Conservation (phyloP, 92 coral and sea anemone species). For the Zoanthus solanderi region DNA sequence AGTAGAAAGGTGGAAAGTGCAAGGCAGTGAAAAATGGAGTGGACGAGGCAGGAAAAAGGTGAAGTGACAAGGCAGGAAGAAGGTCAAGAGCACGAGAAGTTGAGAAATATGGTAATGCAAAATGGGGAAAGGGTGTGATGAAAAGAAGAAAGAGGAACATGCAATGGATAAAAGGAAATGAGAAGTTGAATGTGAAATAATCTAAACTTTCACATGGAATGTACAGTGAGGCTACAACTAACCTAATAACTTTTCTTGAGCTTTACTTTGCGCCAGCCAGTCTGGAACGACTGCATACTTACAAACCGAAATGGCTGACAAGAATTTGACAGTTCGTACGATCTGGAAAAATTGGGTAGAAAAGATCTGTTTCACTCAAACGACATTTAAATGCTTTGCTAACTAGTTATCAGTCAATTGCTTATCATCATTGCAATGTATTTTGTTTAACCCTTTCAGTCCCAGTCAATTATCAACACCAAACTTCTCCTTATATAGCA, state of each 20-base stretch:
- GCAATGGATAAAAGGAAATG: not conserved
- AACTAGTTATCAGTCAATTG: too few species aligned
- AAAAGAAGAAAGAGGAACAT: not conserved
- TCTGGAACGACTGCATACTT: constrained; percentile 81
- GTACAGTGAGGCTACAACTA: not conserved
- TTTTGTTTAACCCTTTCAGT: too few species aligned
- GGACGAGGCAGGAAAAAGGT: not conserved
- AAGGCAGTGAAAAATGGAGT: not conserved
- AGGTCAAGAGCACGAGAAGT: not conserved
- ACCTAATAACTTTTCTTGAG: constrained; percentile 72
- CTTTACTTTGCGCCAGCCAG: constrained; percentile 83
- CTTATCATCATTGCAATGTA: too few species aligned
- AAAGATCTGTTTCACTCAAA: not conserved
- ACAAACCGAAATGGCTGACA: constrained; percentile 88
- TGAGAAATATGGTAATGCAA: not conserved
- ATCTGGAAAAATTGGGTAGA: constrained; percentile 62
- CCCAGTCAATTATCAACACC: too few species aligned
- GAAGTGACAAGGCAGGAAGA: not conserved
- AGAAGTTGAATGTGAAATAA: not conserved
- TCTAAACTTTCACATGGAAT: not conserved
- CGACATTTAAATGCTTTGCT: too few species aligned
- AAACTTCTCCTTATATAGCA: too few species aligned
- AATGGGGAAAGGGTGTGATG: not conserved
- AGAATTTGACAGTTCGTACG: constrained; percentile 91
- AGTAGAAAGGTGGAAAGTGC: not conserved